Evolutionary conservation across 2,888 invertebrate genomes (phyloP), one percentile per base, ranked within the genome.

Genomic region (Oscheius sp.): DNA sequence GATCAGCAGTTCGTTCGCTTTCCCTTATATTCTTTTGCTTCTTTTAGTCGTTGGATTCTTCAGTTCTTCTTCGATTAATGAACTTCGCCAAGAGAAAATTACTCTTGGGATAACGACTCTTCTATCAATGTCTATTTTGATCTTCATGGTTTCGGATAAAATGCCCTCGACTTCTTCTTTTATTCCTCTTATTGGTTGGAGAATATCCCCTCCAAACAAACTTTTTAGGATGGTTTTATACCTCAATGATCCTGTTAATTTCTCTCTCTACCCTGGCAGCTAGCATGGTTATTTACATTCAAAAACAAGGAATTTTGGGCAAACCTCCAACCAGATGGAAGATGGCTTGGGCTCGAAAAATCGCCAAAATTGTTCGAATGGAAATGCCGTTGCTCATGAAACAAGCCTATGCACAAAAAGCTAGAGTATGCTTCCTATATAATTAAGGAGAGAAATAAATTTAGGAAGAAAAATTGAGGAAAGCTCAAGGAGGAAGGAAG

Each of bases 101-200:
- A 81, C 81, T 4, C 73, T 84, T 25, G 84, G 84, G 8, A 83
- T 84, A 64, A 34, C 37, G 6, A 34, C 37, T 1, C 68, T 83
- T 1, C 71, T 78, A 10, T 76, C 88, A 3, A 88, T 88, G 82
- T 87, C 88, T 1, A 88, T 88, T 66, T 86, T 88, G 70, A 87
- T 88, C 85, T 84, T 88, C 68, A 85, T 88, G 69, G 79, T 79
- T 0, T 73, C 74, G 15, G 79, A 79, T 70, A 87, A 87, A 66
- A 88, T 88, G 88, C 88, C 88, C 0, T 87, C 87, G 3, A 88
- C 88, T 0, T 88, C 88, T 1, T 87, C 88, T 46, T 87, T 87
- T 75, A 87, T 89, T 37, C 88, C 89, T 2, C 82, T 89, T 2
- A 88, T 89, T 65, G 88, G 88, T 87, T n/a, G n/a, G 84, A 37